These are phyloP conservation scores for Tinea semifulvella DNA, from an alignment of 2,888 invertebrate genomes.

Conservation along the genomic window DNA sequence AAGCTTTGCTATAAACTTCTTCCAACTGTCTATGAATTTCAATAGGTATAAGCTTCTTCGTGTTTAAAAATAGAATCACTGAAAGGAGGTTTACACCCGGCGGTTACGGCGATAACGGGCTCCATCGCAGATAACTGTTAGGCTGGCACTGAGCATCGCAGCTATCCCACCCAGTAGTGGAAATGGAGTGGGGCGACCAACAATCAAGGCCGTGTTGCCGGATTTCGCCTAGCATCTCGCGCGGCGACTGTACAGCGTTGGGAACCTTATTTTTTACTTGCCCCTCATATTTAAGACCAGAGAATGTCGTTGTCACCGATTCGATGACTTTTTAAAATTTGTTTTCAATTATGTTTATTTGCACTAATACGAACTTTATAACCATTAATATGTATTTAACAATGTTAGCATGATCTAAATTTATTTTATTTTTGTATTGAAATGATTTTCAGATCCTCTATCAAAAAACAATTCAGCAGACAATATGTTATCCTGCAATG, in stretches of 20 bases:
- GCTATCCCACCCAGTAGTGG: neutral
- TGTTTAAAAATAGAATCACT: neutral
- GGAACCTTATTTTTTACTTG: slow-evolving; percentile 6
- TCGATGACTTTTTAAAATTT: too few relatives aligned
- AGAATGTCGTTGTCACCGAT: too few relatives aligned
- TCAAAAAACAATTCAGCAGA: slow-evolving; percentile 59
- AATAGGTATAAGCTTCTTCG: neutral
- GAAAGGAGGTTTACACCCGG: neutral
- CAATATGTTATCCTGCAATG: slow-evolving; percentile 59
- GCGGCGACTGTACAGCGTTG: neutral
- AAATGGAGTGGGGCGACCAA: neutral
- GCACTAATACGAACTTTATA: neutral
- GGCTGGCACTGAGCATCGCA: neutral
- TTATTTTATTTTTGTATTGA: neutral
- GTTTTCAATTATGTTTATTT: neutral
- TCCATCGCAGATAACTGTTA: neutral
- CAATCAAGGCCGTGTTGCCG: neutral
- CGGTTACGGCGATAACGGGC: slow-evolving; percentile 6
- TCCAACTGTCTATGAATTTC: slow-evolving; percentile 3
- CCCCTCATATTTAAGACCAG: too few relatives aligned
- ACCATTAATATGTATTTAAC: neutral
- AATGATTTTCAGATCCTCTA: slow-evolving; percentile 48
- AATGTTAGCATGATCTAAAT: neutral
- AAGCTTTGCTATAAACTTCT: neutral
- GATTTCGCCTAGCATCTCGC: slow-evolving; percentile 9